Conservation (phyloP, 1,140 invertebrate genomes). For the Rhyacophila brunnea region DNA sequence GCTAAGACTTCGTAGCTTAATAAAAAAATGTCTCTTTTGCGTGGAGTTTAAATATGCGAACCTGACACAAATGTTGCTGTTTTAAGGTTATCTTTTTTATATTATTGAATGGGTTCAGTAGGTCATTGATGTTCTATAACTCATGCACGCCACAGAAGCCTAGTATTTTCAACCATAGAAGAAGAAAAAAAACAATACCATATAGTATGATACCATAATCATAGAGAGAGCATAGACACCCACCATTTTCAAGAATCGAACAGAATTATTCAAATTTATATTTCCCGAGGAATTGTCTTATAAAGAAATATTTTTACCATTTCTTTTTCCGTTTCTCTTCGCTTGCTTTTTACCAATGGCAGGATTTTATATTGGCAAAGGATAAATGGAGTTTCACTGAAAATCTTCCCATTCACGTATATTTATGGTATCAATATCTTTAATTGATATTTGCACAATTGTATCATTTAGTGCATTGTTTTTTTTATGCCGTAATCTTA, state of each 20-base stretch:
- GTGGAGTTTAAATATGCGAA: too few relatives aligned
- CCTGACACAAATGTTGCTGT: too few relatives aligned
- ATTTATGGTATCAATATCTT: too few relatives aligned
- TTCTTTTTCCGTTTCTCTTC: slow-evolving; percentile 19
- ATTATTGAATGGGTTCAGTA: too few relatives aligned
- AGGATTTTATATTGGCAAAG: not conserved
- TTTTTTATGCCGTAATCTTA: too few relatives aligned
- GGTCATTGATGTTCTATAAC: too few relatives aligned
- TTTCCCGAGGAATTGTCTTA: slow-evolving; percentile 20
- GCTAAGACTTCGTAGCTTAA: too few relatives aligned
- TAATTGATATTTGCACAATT: too few relatives aligned
- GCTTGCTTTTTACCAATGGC: not conserved
- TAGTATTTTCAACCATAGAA: not conserved
- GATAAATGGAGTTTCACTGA: not conserved
- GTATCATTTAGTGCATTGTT: too few relatives aligned
- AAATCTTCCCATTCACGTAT: not conserved
- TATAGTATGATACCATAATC: not conserved
- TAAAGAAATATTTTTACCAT: slow-evolving; percentile 25
- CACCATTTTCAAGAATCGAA: slow-evolving; percentile 16
- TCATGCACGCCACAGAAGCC: not conserved
- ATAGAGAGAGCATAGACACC: not conserved
- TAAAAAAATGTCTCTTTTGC: too few relatives aligned
- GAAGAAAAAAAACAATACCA: slow-evolving; percentile 9
- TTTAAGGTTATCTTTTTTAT: too few relatives aligned
- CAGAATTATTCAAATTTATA: slow-evolving; percentile 31